phyloP scores from a whole-genome alignment of 2,797 vertebrate species.

The Lateolabrax maculatus region DNA sequence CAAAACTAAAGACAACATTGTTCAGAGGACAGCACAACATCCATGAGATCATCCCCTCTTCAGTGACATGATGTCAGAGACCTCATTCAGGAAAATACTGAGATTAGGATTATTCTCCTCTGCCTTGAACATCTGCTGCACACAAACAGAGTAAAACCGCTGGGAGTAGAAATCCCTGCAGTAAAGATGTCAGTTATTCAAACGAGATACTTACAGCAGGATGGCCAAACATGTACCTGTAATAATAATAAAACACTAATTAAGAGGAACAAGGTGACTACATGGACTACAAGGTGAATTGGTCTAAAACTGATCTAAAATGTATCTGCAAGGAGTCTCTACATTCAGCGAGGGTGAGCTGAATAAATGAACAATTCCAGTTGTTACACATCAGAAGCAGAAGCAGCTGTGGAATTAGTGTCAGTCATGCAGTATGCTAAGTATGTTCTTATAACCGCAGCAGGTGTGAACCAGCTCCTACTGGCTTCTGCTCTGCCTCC shows the following conservation, averaged over 20 bases:
- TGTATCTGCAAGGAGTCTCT: background rate
- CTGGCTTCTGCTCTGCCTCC: slow-evolving; percentile 56
- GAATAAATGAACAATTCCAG: slow-evolving; percentile 43
- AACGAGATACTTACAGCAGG: slow-evolving; percentile 37
- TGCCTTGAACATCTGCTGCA: slow-evolving; percentile 69
- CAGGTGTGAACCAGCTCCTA: slow-evolving; percentile 78
- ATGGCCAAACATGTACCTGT: slow-evolving; percentile 34
- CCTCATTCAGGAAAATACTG: slow-evolving; percentile 59
- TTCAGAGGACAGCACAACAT: slow-evolving; percentile 37
- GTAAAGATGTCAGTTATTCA: slow-evolving; percentile 51
- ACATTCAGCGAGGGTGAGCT: background rate
- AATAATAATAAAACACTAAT: slow-evolving; percentile 29
- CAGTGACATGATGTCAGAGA: slow-evolving; percentile 66
- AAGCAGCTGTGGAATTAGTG: slow-evolving; percentile 75
- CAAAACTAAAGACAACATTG: slow-evolving; percentile 14
- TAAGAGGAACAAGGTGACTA: no score
- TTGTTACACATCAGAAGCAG: slow-evolving; percentile 61
- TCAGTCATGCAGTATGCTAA: slow-evolving; percentile 73
- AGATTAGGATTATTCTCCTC: slow-evolving; percentile 82
- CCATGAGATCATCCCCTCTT: slow-evolving; percentile 69
- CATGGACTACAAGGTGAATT: background rate
- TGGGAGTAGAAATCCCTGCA: slow-evolving; percentile 42
- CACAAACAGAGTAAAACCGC: slow-evolving; percentile 55
- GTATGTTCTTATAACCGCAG: slow-evolving; percentile 75
- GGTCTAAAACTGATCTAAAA: background rate